A percentile compares a stretch with the other conserved stretches of the same genome.
These are phyloP conservation scores for Vulpes vulpes DNA, from an alignment of 2,113 vertebrate species.

Conservation along the genomic window DNA sequence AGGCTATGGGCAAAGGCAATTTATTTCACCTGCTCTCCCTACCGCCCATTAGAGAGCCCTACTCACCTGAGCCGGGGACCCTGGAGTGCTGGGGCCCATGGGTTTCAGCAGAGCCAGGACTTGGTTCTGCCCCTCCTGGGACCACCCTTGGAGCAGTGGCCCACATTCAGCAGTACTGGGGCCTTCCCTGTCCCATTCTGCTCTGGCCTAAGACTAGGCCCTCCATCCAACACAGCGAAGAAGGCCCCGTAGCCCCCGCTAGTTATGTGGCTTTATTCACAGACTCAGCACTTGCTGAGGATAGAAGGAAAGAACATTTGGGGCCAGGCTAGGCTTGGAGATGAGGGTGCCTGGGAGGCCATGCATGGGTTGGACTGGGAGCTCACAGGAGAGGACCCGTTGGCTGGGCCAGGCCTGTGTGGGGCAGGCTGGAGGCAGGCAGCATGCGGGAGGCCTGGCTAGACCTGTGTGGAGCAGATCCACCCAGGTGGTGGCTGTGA, in stretches of 20 bases:
- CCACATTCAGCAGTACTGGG: neutral
- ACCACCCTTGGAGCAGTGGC: neutral
- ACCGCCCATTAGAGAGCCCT: too few relatives aligned
- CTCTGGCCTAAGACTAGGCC: neutral
- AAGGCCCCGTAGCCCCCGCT: neutral
- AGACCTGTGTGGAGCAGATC: constrained; percentile 8
- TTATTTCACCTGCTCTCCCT: neutral
- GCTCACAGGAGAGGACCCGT: constrained; percentile 42
- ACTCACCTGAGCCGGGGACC: constrained; percentile 1
- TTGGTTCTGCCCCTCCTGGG: neutral
- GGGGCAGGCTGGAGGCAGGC: constrained; percentile 53
- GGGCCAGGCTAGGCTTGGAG: constrained; percentile 45
- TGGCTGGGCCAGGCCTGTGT: constrained; percentile 44
- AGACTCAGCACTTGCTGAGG: constrained; percentile 74
- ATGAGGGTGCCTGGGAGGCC: constrained; percentile 72
- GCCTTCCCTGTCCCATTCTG: neutral
- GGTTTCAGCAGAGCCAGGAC: neutral
- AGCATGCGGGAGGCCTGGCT: constrained; percentile 77
- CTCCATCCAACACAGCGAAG: neutral
- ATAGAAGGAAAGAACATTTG: constrained; percentile 56
- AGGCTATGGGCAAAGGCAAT: neutral
- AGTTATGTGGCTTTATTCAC: constrained; percentile 81
- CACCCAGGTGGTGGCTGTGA: constrained; percentile 48
- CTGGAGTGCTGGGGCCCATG: neutral
- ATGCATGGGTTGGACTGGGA: constrained; percentile 56